A percentile compares a stretch with the other conserved stretches of the same genome.
These are phyloP conservation scores for Cheilosia vulpina DNA, from an alignment of 2,888 invertebrate species.

Conservation along the genomic window DNA sequence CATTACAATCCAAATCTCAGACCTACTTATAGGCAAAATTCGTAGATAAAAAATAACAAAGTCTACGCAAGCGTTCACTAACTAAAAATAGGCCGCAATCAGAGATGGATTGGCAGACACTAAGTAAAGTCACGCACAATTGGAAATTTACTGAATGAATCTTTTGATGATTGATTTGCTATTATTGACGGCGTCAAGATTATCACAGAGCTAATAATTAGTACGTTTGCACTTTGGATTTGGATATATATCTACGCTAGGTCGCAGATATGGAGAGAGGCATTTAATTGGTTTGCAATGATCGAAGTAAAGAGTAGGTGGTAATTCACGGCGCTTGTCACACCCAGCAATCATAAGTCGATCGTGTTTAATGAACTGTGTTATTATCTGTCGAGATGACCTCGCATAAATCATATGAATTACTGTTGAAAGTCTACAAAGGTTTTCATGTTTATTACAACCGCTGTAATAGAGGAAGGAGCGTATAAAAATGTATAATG, in stretches of 20 bases:
- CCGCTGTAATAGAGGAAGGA: not conserved
- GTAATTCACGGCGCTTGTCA: not conserved
- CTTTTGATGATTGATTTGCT: conserved; percentile 3
- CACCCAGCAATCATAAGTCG: conserved; percentile 12
- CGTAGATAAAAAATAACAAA: too few relatives aligned
- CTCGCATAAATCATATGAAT: not conserved
- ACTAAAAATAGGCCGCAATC: not conserved
- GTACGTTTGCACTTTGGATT: not conserved
- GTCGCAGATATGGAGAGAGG: too few relatives aligned
- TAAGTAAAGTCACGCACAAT: not conserved
- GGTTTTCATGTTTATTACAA: not conserved
- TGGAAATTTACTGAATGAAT: conserved; percentile 1
- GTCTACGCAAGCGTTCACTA: not conserved
- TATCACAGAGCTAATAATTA: not conserved
- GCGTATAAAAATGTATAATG: not conserved
- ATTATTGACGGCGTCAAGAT: conserved; percentile 10
- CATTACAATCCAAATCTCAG: too few relatives aligned
- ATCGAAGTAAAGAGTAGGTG: conserved; percentile 6
- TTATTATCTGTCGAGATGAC: not conserved
- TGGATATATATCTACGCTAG: not conserved
- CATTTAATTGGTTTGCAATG: not conserved
- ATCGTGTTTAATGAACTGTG: conserved; percentile 5
- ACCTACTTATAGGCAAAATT: too few relatives aligned
- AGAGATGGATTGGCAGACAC: not conserved
- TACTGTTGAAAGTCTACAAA: not conserved